A percentile compares a stretch with the other conserved stretches of the same genome.
Evolutionary conservation across 2,888 invertebrate species (phyloP).

Genomic region (Microdon myrmicae): DNA sequence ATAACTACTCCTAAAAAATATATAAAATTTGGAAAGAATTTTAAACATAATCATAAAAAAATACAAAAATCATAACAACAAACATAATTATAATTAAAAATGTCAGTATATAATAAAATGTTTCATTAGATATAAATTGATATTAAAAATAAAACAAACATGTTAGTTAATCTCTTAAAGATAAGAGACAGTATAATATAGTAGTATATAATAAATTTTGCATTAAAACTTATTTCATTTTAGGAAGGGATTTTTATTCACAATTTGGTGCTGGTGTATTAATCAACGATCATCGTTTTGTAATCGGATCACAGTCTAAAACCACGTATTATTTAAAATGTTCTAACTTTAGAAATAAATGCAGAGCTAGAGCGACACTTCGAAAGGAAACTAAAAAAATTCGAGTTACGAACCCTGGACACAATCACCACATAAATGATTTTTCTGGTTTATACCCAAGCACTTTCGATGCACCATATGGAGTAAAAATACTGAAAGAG

Average conservation of each 20-base stretch:
- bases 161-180: not conserved
- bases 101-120: slow-evolving; percentile 14
- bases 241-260: slow-evolving; percentile 24
- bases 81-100: no score
- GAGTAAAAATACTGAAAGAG: no score
- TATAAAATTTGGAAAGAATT: slow-evolving; percentile 55
- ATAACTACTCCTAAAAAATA: slow-evolving; percentile 50
- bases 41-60: slow-evolving; percentile 54
- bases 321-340: slow-evolving; percentile 64
- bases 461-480: no score
- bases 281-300: slow-evolving; percentile 58
- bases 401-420: slow-evolving; percentile 57
- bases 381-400: slow-evolving; percentile 58
- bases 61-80: no score
- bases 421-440: slow-evolving; percentile 64
- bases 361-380: slow-evolving; percentile 62
- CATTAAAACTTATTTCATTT: slow-evolving; percentile 33
- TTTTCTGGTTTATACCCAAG: no score
- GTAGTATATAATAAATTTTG: slow-evolving; percentile 6
- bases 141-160: not conserved
- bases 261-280: slow-evolving; percentile 30
- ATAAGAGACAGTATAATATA: no score
- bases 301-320: slow-evolving; percentile 62
- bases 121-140: not conserved
- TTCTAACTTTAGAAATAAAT: slow-evolving; percentile 62